Evolutionary conservation across 2,113 vertebrate genomes (phyloP).

Genomic region (Murina feae): DNA sequence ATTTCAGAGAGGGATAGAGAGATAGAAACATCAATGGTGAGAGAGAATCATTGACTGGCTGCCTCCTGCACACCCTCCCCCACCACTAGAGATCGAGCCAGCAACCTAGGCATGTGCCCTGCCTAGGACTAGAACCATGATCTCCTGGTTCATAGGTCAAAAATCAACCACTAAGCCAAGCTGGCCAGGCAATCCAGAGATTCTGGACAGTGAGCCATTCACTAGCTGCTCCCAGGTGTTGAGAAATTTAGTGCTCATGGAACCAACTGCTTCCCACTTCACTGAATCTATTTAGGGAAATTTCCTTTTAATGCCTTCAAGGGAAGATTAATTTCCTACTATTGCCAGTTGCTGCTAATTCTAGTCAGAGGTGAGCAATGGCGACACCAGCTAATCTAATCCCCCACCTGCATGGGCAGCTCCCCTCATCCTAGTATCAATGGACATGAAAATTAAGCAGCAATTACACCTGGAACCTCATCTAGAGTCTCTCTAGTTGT

Average conservation of each 20-base stretch:
- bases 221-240: background rate
- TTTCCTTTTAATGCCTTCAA: background rate
- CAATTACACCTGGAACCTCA: background rate
- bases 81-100: too few relatives aligned
- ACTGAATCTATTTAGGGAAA: background rate
- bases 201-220: background rate
- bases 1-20: too few relatives aligned
- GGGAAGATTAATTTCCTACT: background rate
- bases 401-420: background rate
- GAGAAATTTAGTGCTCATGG: background rate
- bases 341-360: background rate
- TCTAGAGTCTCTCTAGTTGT: background rate
- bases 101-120: too few relatives aligned
- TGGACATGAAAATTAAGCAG: background rate
- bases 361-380: background rate
- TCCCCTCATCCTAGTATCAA: background rate
- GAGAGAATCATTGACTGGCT: too few relatives aligned
- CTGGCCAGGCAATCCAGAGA: too few relatives aligned
- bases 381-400: background rate
- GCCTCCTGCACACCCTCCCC: too few relatives aligned
- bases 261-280: background rate
- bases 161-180: too few relatives aligned
- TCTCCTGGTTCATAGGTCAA: too few relatives aligned
- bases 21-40: too few relatives aligned
- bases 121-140: too few relatives aligned